Evolutionary conservation across 2,797 vertebrate genomes (phyloP).

Genomic region (Chromis chromis): DNA sequence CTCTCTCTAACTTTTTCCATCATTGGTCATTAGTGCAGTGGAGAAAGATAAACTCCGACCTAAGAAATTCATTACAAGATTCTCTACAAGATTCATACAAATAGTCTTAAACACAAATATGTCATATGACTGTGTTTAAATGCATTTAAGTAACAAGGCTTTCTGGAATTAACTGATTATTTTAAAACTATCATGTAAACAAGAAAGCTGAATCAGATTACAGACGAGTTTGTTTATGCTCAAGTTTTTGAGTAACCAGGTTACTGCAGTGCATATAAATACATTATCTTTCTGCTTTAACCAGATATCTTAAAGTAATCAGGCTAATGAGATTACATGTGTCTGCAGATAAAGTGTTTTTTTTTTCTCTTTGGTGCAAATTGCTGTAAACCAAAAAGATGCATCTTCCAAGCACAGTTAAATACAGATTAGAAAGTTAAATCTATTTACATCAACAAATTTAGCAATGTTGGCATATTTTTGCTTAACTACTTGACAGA

Average conservation of each 20-base stretch:
- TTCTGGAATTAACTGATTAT: background rate
- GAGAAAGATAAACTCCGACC: background rate
- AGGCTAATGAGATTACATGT: background rate
- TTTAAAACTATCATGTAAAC: background rate
- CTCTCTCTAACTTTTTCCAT: background rate
- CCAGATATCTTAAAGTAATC: no score
- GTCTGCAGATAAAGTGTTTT: background rate
- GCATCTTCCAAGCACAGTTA: background rate
- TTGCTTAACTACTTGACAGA: background rate
- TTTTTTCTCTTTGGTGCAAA: background rate
- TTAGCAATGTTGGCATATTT: background rate
- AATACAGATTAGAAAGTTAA: background rate
- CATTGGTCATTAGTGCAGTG: background rate
- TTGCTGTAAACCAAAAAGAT: background rate
- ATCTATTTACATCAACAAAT: background rate
- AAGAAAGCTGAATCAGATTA: background rate
- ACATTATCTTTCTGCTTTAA: background rate
- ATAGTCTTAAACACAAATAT: no score
- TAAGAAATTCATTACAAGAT: background rate
- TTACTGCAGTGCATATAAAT: background rate
- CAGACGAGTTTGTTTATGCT: background rate
- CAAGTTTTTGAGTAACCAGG: background rate
- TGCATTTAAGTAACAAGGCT: background rate
- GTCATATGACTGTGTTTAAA: background rate
- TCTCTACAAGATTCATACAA: background rate